These are phyloP conservation scores for Troglohyphantes excavatus DNA, from an alignment of 2,888 invertebrate species.

Conservation along the genomic window DNA sequence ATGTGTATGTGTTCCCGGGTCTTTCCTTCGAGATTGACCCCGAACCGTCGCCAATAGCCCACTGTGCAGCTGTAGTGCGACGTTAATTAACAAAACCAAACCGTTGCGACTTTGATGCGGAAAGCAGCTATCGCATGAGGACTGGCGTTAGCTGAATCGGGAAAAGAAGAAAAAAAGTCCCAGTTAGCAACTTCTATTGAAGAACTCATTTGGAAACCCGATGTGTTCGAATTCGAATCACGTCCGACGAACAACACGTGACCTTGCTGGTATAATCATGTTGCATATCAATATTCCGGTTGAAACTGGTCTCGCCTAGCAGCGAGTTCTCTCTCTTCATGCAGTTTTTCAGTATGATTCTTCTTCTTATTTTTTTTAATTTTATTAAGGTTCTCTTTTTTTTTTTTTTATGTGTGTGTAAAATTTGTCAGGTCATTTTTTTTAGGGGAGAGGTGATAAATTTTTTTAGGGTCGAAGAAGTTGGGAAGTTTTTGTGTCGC, in stretches of 20 bases:
- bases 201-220: constrained; percentile 22
- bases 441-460: constrained; percentile 7
- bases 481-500: too few relatives aligned
- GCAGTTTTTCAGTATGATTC: neutral
- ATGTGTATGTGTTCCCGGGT: too few relatives aligned
- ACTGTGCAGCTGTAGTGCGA: too few relatives aligned
- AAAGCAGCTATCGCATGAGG: neutral
- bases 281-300: constrained; percentile 74
- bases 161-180: neutral
- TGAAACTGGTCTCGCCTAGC: constrained; percentile 54
- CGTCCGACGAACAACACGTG: constrained; percentile 66
- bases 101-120: neutral
- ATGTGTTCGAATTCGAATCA: constrained; percentile 41
- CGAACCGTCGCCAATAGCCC: too few relatives aligned
- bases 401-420: constrained; percentile 20
- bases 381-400: constrained; percentile 11
- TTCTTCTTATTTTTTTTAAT: neutral
- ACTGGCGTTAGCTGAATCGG: neutral
- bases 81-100: too few relatives aligned
- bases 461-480: too few relatives aligned
- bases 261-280: constrained; percentile 65
- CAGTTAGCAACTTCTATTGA: neutral
- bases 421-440: constrained; percentile 73
- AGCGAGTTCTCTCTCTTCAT: neutral
- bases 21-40: too few relatives aligned